Evolutionary conservation across 2,888 invertebrate genomes (phyloP), one percentile per base, ranked within the genome.

Genomic region (Drosophila quinaria): DNA sequence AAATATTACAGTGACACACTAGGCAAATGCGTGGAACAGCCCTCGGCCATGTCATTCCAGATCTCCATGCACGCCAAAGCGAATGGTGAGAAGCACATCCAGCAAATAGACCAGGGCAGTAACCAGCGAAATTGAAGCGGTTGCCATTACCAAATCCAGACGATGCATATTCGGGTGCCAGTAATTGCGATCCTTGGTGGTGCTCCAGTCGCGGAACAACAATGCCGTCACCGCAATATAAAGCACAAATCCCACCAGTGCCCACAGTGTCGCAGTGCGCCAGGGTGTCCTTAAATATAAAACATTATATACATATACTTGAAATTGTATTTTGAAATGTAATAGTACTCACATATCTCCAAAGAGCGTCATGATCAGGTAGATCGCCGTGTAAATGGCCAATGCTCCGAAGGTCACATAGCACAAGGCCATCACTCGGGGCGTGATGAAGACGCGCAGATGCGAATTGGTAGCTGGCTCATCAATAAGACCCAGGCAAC

Each of bases 81-180:
- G 90, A 65, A 92, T 80, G 67, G 92, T 92, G 41, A 91, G 80
- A 19, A 92, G 77, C 4, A 92, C 80, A 72, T 93, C 93, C 44
- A 92, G 68, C 51, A 93, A 70, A 63, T 89, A 93, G 41, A 93
- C 60, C 54, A 92, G 61, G 6, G 91, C 81, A 11, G 88, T 86
- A 4, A 92, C 87, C 60, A 93, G 56, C 1, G 92, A 85, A 11
- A 92, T 87, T 3, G 91, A 90, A 3, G 92, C 93, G 4, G 92
- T 71, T 3, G 86, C 91, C 82, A 92, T 87, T 3, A 92, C 87
- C 47, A 93, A 78, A 67, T 93, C 93, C 83, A 93, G 80, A 44
- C 93, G 91, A 66, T 92, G 92, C 87, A 91, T 92, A 77, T 93
- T 93, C 58, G 93, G 93, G 75, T 93, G 92, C 93, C 93, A 93